phyloP scores from a whole-genome alignment of 2,888 invertebrate genomes.

The Drosophila buzzatii region DNA sequence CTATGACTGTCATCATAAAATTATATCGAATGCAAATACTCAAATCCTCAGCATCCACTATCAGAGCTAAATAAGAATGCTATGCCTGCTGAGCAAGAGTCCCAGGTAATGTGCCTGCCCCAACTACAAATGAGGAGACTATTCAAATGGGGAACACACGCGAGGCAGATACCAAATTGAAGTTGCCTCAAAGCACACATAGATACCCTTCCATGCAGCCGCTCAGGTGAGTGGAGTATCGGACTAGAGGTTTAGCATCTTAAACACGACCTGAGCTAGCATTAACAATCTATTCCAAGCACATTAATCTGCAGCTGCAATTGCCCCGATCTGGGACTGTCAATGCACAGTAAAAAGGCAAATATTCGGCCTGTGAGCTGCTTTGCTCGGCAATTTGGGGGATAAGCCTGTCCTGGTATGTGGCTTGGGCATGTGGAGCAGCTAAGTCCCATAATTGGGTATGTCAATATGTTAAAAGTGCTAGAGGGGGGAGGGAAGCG shows the following conservation, averaged over 20 bases:
- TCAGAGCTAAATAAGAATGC: neutral
- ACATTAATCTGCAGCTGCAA: neutral
- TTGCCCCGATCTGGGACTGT: neutral
- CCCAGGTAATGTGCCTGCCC: neutral
- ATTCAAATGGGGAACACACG: neutral
- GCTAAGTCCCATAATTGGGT: conserved; percentile 10
- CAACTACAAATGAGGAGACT: neutral
- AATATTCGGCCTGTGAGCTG: neutral
- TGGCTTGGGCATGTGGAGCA: neutral
- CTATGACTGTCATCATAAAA: neutral
- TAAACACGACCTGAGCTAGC: too few species aligned
- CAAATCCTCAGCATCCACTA: neutral
- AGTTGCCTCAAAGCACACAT: neutral
- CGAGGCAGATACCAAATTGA: neutral
- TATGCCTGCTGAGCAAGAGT: neutral
- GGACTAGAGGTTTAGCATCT: neutral
- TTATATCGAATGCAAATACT: neutral
- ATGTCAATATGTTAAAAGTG: conserved; percentile 42
- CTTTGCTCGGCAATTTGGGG: conserved; percentile 19
- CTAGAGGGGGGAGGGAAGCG: neutral
- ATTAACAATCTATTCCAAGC: neutral
- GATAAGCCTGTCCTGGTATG: conserved; percentile 22
- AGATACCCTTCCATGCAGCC: neutral
- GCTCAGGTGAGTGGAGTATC: neutral
- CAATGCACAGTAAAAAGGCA: neutral